phyloP scores from a whole-genome alignment of 2,113 vertebrate genomes.

The Corydoras maculifer region DNA sequence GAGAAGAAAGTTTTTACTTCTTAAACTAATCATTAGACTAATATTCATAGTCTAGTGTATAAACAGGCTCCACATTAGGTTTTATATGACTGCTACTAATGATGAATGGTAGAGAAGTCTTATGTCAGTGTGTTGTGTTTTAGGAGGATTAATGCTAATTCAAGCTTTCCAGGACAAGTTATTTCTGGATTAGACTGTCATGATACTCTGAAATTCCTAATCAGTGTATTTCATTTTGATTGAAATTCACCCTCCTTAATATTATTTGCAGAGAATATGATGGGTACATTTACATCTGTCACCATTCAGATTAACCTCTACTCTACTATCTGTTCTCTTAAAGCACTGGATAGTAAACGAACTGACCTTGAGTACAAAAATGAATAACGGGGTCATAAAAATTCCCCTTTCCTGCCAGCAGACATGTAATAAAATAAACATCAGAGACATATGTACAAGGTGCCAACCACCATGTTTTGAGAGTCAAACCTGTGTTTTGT shows the following conservation, averaged over 20 bases:
- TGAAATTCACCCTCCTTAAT: not conserved
- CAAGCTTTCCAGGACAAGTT: slow-evolving; percentile 25
- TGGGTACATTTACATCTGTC: not conserved
- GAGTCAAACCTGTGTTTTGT: not conserved
- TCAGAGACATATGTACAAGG: not conserved
- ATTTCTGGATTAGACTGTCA: slow-evolving; percentile 19
- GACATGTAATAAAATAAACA: not conserved
- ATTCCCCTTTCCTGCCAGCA: not conserved
- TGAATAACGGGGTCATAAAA: slow-evolving; percentile 8
- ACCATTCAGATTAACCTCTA: slow-evolving; percentile 6
- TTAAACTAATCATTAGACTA: too few relatives aligned
- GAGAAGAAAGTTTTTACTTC: too few relatives aligned
- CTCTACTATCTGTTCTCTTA: slow-evolving; percentile 7
- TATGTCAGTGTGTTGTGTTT: not conserved
- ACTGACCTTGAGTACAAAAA: not conserved
- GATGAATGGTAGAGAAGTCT: not conserved
- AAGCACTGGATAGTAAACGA: slow-evolving; percentile 1
- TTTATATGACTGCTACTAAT: not conserved
- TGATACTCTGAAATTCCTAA: slow-evolving; percentile 26
- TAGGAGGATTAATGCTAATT: slow-evolving; percentile 11
- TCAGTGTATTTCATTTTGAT: slow-evolving; percentile 17
- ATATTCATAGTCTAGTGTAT: too few relatives aligned
- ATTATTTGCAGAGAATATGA: too few relatives aligned
- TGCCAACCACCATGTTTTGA: not conserved
- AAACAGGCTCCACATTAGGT: too few relatives aligned